Percentiles rank a stretch among this genome's conserved stretches.
Conservation (phyloP, 1,140 invertebrate genomes). For the Drosophila nebulosa region DNA sequence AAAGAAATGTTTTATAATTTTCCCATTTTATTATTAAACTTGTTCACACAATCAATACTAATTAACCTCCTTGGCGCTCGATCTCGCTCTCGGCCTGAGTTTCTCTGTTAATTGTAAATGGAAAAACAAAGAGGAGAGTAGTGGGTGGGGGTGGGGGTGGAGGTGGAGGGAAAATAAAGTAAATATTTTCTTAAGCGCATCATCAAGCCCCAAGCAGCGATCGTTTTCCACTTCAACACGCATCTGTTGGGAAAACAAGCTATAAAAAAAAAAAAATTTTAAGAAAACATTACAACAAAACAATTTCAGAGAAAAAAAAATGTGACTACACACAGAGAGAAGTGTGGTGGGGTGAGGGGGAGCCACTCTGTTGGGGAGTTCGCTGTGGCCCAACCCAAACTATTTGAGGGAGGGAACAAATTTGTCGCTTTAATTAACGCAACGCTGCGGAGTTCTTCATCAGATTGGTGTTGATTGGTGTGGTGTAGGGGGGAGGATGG, state of each 20-base stretch:
- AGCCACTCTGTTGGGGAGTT: background rate
- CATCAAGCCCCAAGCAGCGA: conserved; percentile 18
- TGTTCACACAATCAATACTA: conserved; percentile 59
- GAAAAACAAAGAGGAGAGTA: conserved; percentile 5
- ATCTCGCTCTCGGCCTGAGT: background rate
- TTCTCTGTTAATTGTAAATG: conserved; percentile 28
- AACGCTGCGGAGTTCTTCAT: conserved; percentile 33
- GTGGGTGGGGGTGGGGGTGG: too few species aligned
- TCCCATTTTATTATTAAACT: background rate
- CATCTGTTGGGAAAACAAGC: conserved; percentile 49
- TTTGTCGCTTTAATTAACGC: conserved; percentile 62
- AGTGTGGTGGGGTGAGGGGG: background rate
- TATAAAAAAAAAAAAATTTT: conserved; percentile 12
- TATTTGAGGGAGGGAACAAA: conserved; percentile 3
- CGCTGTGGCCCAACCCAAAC: background rate
- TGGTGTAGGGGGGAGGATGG: background rate
- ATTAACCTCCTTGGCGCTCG: conserved; percentile 57
- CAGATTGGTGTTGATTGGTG: conserved; percentile 6
- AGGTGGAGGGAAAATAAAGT: conserved; percentile 34
- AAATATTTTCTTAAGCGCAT: conserved; percentile 48
- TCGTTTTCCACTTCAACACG: conserved; percentile 56
- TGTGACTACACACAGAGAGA: background rate
- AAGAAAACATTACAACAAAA: conserved; percentile 24
- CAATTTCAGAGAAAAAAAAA: conserved; percentile 4
- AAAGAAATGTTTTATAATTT: conserved; percentile 2